These are phyloP conservation scores for Molossus molossus DNA, from an alignment of 2,797 vertebrate genomes.

Conservation along the genomic window DNA sequence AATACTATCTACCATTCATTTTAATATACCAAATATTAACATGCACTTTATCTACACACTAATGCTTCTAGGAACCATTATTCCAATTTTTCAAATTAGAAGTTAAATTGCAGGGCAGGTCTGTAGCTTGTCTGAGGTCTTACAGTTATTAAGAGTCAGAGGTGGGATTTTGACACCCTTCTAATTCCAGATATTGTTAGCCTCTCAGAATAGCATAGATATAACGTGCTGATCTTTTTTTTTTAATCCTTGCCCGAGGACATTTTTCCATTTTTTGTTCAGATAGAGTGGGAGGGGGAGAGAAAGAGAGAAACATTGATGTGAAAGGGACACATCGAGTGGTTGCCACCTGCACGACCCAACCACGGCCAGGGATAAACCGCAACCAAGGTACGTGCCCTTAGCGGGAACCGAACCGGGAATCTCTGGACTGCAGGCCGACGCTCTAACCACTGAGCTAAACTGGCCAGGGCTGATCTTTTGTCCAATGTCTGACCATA, in stretches of 20 bases:
- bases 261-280: too few relatives aligned
- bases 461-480: not conserved
- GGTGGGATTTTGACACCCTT: not conserved
- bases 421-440: too few relatives aligned
- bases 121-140: not conserved
- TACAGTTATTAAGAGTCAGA: not conserved
- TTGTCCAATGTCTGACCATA: not conserved
- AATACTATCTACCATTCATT: constrained; percentile 38
- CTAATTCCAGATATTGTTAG: not conserved
- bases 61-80: not conserved
- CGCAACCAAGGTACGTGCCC: too few relatives aligned
- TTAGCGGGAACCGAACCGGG: too few relatives aligned
- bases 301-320: too few relatives aligned
- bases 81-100: not conserved
- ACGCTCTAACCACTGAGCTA: too few relatives aligned
- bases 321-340: too few relatives aligned
- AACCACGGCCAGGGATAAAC: too few relatives aligned
- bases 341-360: too few relatives aligned
- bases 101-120: constrained; percentile 27
- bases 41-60: not conserved
- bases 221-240: not conserved
- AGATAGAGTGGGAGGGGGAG: too few relatives aligned
- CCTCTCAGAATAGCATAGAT: not conserved
- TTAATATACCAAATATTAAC: not conserved
- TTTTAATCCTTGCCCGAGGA: too few relatives aligned